Evolutionary conservation across 2,888 invertebrate genomes (phyloP).

Genomic region (Andrena flavipes): DNA sequence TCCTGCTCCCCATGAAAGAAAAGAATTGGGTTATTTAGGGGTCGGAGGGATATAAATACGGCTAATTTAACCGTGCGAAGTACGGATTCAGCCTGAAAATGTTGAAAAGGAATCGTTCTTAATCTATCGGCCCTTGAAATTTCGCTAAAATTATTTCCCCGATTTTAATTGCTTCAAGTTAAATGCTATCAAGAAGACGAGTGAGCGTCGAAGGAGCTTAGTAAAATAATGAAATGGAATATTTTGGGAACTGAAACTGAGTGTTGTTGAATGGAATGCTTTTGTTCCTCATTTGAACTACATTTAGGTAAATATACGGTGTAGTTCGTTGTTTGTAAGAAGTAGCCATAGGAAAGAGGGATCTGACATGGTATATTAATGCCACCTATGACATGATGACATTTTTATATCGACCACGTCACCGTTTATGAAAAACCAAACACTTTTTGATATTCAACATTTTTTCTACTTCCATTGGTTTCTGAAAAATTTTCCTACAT

Average conservation of each 20-base stretch:
- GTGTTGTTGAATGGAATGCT: not conserved
- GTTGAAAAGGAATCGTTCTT: not conserved
- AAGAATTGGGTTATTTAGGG: conserved; percentile 46
- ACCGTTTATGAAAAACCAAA: too few relatives aligned
- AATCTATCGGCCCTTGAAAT: not conserved
- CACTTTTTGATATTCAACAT: too few relatives aligned
- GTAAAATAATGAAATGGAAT: not conserved
- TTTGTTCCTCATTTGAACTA: too few relatives aligned
- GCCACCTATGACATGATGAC: too few relatives aligned
- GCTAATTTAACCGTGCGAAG: conserved; percentile 28
- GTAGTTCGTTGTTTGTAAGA: too few relatives aligned
- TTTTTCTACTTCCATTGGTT: too few relatives aligned
- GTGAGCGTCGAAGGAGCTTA: not conserved
- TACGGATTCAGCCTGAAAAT: not conserved
- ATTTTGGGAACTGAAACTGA: not conserved
- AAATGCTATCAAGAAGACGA: too few relatives aligned
- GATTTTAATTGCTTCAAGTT: not conserved
- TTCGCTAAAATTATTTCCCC: not conserved
- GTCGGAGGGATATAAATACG: not conserved
- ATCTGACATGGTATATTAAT: too few relatives aligned
- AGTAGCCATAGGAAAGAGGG: too few relatives aligned
- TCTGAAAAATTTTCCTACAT: too few relatives aligned
- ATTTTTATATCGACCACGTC: too few relatives aligned
- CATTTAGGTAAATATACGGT: too few relatives aligned
- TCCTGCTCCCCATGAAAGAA: conserved; percentile 48